Conservation (phyloP, 1,140 invertebrate species). For the Listronotus oregonensis region DNA sequence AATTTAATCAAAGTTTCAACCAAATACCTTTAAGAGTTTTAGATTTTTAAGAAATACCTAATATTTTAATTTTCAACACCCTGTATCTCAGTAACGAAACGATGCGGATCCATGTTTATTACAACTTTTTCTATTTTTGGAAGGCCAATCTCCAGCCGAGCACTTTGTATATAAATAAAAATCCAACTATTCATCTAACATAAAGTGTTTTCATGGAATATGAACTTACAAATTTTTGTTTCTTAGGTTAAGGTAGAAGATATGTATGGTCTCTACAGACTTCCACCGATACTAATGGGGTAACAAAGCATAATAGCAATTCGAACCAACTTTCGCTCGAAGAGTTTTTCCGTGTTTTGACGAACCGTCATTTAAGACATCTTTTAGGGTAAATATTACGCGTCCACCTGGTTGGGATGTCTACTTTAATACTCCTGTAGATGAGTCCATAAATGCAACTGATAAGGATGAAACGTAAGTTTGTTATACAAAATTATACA, state of each 20-base stretch:
- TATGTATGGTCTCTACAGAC: constrained; percentile 33
- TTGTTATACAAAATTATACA: background rate
- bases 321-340: constrained; percentile 78
- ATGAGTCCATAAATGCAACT: background rate
- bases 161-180: too few relatives aligned
- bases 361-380: constrained; percentile 80
- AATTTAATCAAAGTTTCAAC: too few relatives aligned
- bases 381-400: constrained; percentile 70
- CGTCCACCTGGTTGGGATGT: constrained; percentile 60
- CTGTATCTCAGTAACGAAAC: too few relatives aligned
- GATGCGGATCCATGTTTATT: too few relatives aligned
- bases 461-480: background rate
- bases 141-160: too few relatives aligned
- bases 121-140: too few relatives aligned
- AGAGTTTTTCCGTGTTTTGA: constrained; percentile 88
- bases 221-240: too few relatives aligned
- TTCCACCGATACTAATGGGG: background rate
- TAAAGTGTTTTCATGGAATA: too few relatives aligned
- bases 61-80: too few relatives aligned
- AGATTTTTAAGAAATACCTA: too few relatives aligned
- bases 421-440: constrained; percentile 59
- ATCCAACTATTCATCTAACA: too few relatives aligned
- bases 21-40: too few relatives aligned
- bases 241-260: constrained; percentile 14
- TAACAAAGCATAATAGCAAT: constrained; percentile 64